Conservation (phyloP, 1,140 invertebrate species). For the Drosophila mojavensis region DNA sequence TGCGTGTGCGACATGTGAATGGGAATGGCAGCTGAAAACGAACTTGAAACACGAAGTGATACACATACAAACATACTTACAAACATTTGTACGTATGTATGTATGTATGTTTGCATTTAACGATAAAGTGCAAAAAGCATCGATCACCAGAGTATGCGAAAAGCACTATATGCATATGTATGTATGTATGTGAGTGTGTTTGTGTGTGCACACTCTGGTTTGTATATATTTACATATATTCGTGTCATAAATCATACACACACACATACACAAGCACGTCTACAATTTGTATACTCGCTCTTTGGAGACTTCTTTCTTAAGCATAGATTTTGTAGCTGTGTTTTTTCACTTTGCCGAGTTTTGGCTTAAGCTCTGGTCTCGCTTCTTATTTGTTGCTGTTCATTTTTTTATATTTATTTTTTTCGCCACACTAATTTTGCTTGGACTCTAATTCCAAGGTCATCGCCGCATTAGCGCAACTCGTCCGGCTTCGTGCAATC, state of each 20-base stretch:
- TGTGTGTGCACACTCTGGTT: background rate
- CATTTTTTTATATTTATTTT: constrained; percentile 3
- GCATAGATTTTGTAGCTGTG: constrained; percentile 15
- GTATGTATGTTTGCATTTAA: background rate
- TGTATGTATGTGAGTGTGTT: constrained; percentile 20
- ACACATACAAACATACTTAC: background rate
- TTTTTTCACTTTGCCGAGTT: constrained; percentile 46
- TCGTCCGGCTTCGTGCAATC: constrained; percentile 57
- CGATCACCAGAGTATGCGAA: constrained; percentile 9
- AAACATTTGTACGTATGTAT: background rate
- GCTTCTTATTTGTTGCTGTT: constrained; percentile 33
- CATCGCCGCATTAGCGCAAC: constrained; percentile 56
- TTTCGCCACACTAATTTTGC: constrained; percentile 46
- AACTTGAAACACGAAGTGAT: background rate
- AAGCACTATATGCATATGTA: constrained; percentile 1
- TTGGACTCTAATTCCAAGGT: constrained; percentile 70
- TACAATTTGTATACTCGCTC: background rate
- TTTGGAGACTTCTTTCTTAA: constrained; percentile 17
- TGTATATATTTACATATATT: constrained; percentile 4
- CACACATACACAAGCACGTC: background rate
- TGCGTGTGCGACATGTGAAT: background rate
- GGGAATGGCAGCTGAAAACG: background rate
- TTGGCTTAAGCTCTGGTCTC: constrained; percentile 50
- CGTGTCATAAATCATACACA: constrained; percentile 14
- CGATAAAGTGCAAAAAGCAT: constrained; percentile 10